Evolutionary conservation across 2,797 vertebrate species (phyloP).

Genomic region (Sparidentex hasta): DNA sequence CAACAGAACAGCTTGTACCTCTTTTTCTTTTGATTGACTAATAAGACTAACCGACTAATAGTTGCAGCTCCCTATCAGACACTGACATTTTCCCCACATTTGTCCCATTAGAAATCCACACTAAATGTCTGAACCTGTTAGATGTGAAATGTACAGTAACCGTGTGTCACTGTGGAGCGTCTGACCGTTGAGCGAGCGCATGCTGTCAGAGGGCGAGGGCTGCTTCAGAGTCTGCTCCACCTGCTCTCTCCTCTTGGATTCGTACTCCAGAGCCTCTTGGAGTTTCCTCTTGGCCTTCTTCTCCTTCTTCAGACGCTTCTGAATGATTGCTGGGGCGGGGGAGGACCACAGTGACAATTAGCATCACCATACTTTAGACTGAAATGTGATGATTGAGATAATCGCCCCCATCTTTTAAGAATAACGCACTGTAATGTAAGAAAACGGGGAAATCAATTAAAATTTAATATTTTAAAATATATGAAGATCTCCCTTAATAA

Average conservation of each 20-base stretch:
- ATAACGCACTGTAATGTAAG: slow-evolving; percentile 33
- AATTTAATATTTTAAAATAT: slow-evolving; percentile 73
- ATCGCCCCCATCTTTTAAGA: slow-evolving; percentile 35
- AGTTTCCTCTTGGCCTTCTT: slow-evolving; percentile 99
- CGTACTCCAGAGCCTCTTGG: slow-evolving; percentile 98
- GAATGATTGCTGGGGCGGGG: slow-evolving; percentile 92
- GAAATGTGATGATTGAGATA: slow-evolving; percentile 46
- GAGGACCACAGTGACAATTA: slow-evolving; percentile 36
- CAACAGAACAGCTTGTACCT: too few species aligned
- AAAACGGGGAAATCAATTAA: slow-evolving; percentile 69
- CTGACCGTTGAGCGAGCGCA: slow-evolving; percentile 97
- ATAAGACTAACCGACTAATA: too few species aligned
- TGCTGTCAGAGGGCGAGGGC: slow-evolving; percentile 95
- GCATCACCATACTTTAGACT: background rate
- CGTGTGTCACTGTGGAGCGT: slow-evolving; percentile 66
- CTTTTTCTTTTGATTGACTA: too few species aligned
- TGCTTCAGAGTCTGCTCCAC: slow-evolving; percentile 96
- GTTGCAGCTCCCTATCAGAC: too few species aligned
- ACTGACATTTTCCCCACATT: background rate
- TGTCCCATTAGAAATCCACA: background rate
- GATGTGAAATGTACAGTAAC: slow-evolving; percentile 11
- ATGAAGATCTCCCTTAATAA: slow-evolving; percentile 64
- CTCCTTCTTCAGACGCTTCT: slow-evolving; percentile 99
- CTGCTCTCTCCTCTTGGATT: slow-evolving; percentile 97
- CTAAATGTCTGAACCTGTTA: background rate